phyloP scores from a whole-genome alignment of 2,113 vertebrate genomes.

The Butorides virescens region DNA sequence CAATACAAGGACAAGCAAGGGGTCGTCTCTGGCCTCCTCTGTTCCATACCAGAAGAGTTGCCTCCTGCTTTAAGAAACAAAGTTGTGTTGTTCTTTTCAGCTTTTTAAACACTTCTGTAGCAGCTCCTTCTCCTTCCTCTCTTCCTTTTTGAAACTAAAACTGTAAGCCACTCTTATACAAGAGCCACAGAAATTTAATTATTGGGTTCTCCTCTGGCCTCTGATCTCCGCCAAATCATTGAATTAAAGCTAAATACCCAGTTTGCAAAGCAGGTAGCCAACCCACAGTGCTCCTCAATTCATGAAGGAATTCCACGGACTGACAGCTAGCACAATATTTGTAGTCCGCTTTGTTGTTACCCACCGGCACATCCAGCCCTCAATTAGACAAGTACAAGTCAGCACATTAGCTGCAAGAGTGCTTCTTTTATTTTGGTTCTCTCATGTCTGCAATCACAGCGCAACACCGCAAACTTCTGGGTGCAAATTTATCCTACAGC shows the following conservation, averaged over 20 bases:
- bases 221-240: background rate
- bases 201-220: background rate
- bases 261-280: background rate
- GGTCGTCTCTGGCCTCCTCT: background rate
- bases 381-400: constrained; percentile 49
- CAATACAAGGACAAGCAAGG: background rate
- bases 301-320: background rate
- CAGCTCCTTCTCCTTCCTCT: background rate
- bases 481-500: background rate
- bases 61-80: background rate
- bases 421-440: background rate
- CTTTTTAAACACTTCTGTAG: background rate
- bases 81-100: background rate
- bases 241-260: background rate
- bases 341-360: constrained; percentile 16
- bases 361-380: constrained; percentile 21
- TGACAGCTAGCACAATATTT: constrained; percentile 19
- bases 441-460: background rate
- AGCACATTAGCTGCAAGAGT: constrained; percentile 44
- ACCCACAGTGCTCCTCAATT: background rate
- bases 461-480: background rate
- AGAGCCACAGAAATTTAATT: background rate
- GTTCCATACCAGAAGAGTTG: background rate
- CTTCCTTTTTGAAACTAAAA: background rate
- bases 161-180: background rate